Evolutionary conservation across 2,113 vertebrate genomes (phyloP).

Genomic region (Apodemus speciosus): DNA sequence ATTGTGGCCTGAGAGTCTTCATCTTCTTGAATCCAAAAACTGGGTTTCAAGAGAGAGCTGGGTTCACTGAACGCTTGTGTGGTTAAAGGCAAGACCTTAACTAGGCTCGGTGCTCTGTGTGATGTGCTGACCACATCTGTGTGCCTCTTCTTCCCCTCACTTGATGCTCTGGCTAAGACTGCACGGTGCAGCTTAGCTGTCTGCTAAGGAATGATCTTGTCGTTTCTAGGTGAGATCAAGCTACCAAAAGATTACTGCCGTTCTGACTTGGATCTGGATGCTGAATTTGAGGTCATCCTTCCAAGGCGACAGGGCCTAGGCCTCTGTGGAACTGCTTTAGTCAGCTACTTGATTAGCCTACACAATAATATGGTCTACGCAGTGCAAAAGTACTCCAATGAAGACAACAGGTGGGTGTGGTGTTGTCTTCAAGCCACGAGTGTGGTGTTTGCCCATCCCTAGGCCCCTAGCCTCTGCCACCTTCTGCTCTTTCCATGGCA

Average conservation of each 20-base stretch:
- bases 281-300: constrained; percentile 89
- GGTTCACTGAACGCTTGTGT: no score
- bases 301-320: constrained; percentile 91
- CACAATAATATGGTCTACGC: constrained; percentile 91
- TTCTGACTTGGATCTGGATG: constrained; percentile 84
- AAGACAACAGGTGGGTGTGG: constrained; percentile 87
- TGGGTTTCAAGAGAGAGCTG: background rate
- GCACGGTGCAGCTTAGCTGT: rapidly evolving
- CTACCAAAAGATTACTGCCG: constrained; percentile 88
- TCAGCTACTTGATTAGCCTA: constrained; percentile 93
- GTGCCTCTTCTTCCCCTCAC: background rate
- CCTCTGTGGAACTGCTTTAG: constrained; percentile 93
- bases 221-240: constrained; percentile 91
- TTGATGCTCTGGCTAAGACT: background rate
- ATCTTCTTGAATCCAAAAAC: no score
- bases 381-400: constrained; percentile 85
- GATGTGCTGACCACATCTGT: background rate
- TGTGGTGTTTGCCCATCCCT: rapidly evolving
- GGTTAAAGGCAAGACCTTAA: rapidly evolving
- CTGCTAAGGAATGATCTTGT: background rate
- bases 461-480: background rate
- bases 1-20: background rate
- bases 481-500: background rate
- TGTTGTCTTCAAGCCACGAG: rapidly evolving
- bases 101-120: background rate